Evolutionary conservation across 2,888 invertebrate genomes (phyloP).

Genomic region (Tipula unca): DNA sequence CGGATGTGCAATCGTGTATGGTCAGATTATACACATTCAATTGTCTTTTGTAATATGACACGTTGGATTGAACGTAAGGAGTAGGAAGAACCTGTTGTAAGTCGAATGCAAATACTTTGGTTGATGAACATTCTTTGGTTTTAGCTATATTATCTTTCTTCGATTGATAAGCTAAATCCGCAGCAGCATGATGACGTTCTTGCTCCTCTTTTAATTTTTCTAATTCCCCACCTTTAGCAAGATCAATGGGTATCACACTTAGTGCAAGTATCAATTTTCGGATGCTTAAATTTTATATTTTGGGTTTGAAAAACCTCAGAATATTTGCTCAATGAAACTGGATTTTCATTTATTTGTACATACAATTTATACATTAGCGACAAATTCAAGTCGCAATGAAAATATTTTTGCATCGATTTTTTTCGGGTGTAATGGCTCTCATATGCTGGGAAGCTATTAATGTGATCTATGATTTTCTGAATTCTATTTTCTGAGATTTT

Average conservation of each 20-base stretch:
- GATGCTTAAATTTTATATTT: conserved; percentile 26
- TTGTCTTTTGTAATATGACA: neutral
- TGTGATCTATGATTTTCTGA: conserved; percentile 22
- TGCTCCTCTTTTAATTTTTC: conserved; percentile 22
- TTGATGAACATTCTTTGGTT: conserved; percentile 21
- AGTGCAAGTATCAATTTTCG: conserved; percentile 23
- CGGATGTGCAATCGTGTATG: too few relatives aligned
- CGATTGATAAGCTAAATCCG: conserved; percentile 24
- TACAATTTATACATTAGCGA: conserved; percentile 24
- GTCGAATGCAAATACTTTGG: conserved; percentile 26
- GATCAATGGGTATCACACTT: conserved; percentile 23
- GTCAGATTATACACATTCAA: too few relatives aligned
- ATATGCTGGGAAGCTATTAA: conserved; percentile 23
- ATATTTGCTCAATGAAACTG: too few relatives aligned
- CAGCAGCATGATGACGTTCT: conserved; percentile 22
- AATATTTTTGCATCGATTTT: conserved; percentile 21
- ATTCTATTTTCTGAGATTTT: conserved; percentile 20
- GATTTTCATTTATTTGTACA: conserved; percentile 18
- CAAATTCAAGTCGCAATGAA: neutral
- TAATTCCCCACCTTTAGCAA: conserved; percentile 21
- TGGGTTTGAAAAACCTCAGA: too few relatives aligned
- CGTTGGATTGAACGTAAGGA: neutral
- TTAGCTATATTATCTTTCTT: conserved; percentile 24
- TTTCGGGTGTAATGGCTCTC: conserved; percentile 21
- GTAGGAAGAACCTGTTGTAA: conserved; percentile 20